Base-by-base conservation (phyloP, 2,888 invertebrate species). In the Alloplasta piceator region DNA sequence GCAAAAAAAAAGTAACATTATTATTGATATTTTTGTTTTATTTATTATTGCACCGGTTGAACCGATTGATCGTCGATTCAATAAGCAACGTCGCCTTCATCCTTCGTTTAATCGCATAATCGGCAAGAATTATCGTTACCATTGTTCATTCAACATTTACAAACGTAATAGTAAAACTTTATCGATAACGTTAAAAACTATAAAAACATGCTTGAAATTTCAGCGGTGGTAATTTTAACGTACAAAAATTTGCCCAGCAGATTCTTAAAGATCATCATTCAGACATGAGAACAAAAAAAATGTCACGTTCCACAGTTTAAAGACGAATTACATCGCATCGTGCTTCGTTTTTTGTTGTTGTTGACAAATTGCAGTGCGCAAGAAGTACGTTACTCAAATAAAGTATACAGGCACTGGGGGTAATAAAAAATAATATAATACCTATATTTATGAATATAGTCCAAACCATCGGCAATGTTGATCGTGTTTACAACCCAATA, bases 51-150 rank as follows among this genome's bases (percentile, higher is more conserved):
- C 80, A 80, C 76, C 66, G 63, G 55, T 50, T 76, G 26, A 76
- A 48, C 72, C 16, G 50, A 46, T 36, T 39, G 46, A 55, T 43
- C 38, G 64, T 60, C 60, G 64, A 64, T 5, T 36, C 58, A 75
- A 84, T 50, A 73, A 73, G 70, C 68, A 77, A 83, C 84, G 68
- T 80, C 78, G n/a, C n/a, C n/a, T n/a, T n/a, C 81, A 68, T 76
- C 75, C 66, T 73, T n/a, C n/a, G n/a, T n/a, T n/a, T 78, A 58
- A 83, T 82, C 84, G 82, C 60, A 82, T 82, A 81, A 82, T 83
- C 86, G 88, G 87, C 87, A 87, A 87, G 88, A 88, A 83, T 86
- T 84, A 82, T 84, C 26, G 26, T 26, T 26, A 26, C 3, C 26
- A 26, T 26, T 26, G 26, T 26, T 26, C 74, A 80, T 72, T 81